Percentiles rank a stretch among this genome's conserved stretches.
Conservation (phyloP, 2,797 vertebrate species). For the Sandelia bainsii region DNA sequence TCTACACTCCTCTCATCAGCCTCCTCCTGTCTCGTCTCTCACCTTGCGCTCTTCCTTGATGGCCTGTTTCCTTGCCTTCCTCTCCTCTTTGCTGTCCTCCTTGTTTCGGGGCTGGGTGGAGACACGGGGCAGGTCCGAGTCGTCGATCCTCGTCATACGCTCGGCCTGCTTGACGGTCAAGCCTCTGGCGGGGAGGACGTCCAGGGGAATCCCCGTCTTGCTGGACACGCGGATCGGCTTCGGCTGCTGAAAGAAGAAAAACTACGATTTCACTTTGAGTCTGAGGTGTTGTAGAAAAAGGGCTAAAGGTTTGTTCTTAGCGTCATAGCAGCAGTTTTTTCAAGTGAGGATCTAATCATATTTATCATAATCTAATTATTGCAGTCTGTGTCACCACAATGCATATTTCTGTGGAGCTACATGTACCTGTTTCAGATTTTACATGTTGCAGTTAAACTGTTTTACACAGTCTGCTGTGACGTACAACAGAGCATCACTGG, state of each 20-base stretch:
- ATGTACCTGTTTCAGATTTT: too few species aligned
- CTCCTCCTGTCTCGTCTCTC: neutral
- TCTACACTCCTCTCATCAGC: too few species aligned
- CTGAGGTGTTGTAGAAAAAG: neutral
- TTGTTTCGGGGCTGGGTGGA: conserved; percentile 86
- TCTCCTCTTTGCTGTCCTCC: conserved; percentile 88
- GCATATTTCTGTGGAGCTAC: too few species aligned
- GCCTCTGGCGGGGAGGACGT: conserved; percentile 86
- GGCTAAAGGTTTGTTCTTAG: too few species aligned
- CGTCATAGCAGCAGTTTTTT: too few species aligned
- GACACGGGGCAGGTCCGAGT: conserved; percentile 88
- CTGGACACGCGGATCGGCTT: conserved; percentile 89
- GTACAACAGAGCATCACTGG: too few species aligned
- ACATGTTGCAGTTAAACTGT: too few species aligned
- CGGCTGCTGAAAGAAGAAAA: conserved; percentile 65
- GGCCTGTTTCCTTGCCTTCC: conserved; percentile 89
- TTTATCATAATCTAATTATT: too few species aligned
- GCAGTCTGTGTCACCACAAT: too few species aligned
- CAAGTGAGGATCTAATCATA: too few species aligned
- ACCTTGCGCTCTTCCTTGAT: conserved; percentile 95
- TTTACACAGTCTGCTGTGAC: too few species aligned
- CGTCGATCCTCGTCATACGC: conserved; percentile 91
- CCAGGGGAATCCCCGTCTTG: conserved; percentile 93
- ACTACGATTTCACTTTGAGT: neutral
- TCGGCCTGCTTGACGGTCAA: conserved; percentile 90